A percentile compares a stretch with the other conserved stretches of the same genome.
These are phyloP conservation scores for Desoria tigrina DNA, from an alignment of 2,888 invertebrate species.

Conservation along the genomic window DNA sequence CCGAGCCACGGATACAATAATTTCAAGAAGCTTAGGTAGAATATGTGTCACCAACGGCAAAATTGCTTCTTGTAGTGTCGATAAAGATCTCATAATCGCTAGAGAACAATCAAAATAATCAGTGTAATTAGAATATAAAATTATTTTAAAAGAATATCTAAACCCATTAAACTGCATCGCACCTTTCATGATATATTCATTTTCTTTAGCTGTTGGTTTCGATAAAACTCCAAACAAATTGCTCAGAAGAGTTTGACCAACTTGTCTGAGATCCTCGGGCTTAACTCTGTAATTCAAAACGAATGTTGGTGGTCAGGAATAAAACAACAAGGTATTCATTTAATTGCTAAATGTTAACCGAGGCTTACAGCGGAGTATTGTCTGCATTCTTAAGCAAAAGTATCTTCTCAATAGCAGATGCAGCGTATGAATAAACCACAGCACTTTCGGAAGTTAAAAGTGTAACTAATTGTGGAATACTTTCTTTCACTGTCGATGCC, in stretches of 20 bases:
- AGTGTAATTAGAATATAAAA: not conserved
- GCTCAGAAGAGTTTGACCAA: conserved; percentile 69
- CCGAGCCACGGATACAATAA: conserved; percentile 78
- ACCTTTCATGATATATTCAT: conserved; percentile 97
- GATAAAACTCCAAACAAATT: conserved; percentile 76
- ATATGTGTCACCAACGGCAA: conserved; percentile 78
- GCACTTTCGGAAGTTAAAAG: conserved; percentile 75
- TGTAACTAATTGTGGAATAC: conserved; percentile 76
- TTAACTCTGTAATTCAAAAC: conserved; percentile 60
- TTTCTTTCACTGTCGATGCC: conserved; percentile 70
- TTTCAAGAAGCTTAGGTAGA: conserved; percentile 79
- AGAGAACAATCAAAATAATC: conserved; percentile 55
- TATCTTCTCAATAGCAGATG: conserved; percentile 86
- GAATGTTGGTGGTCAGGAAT: not conserved
- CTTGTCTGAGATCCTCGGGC: conserved; percentile 66
- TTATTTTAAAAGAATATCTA: not conserved
- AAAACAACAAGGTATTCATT: not conserved
- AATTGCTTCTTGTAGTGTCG: conserved; percentile 75
- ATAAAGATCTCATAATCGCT: conserved; percentile 89
- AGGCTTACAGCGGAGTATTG: conserved; percentile 63
- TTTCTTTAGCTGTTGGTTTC: conserved; percentile 77
- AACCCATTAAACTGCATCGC: too few relatives aligned
- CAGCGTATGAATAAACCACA: conserved; percentile 94
- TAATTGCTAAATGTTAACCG: conserved; percentile 36
- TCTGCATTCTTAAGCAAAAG: conserved; percentile 70